Conservation (phyloP, 2,888 invertebrate genomes). For the Hedya salicella region DNA sequence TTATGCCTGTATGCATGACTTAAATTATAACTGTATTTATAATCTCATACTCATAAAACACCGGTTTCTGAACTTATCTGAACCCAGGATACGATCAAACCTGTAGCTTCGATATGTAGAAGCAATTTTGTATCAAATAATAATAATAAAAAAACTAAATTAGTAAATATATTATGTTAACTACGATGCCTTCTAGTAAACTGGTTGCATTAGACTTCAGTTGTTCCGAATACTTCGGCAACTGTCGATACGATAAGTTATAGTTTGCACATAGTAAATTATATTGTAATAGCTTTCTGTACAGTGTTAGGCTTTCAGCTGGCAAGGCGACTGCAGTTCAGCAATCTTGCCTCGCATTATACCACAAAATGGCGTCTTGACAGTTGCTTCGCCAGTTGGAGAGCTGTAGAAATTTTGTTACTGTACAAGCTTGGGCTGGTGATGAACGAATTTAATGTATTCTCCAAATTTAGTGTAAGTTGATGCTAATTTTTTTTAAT, state of each 20-base stretch:
- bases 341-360: slow-evolving; percentile 18
- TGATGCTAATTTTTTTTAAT: background rate
- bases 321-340: background rate
- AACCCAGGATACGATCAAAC: slow-evolving; percentile 20
- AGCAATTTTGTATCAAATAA: slow-evolving; percentile 22
- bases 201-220: slow-evolving; percentile 11
- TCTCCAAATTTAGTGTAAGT: slow-evolving; percentile 22
- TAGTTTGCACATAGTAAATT: slow-evolving; percentile 36
- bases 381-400: background rate
- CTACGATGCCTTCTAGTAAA: slow-evolving; percentile 31
- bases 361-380: slow-evolving; percentile 2
- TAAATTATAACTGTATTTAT: slow-evolving; percentile 8
- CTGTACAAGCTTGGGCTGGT: slow-evolving; percentile 12
- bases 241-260: slow-evolving; percentile 22
- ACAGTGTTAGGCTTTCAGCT: slow-evolving; percentile 9
- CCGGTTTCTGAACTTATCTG: background rate
- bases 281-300: slow-evolving; percentile 31
- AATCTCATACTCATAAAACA: slow-evolving; percentile 8
- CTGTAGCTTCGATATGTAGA: slow-evolving; percentile 21
- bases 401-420: slow-evolving; percentile 2
- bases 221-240: slow-evolving; percentile 10
- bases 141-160: slow-evolving; percentile 10
- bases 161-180: slow-evolving; percentile 16
- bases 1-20: slow-evolving; percentile 1
- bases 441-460: slow-evolving; percentile 23